Evolutionary conservation across 2,113 vertebrate species (phyloP), one percentile per base, ranked within the genome.

Genomic region (Malurus elegans): DNA sequence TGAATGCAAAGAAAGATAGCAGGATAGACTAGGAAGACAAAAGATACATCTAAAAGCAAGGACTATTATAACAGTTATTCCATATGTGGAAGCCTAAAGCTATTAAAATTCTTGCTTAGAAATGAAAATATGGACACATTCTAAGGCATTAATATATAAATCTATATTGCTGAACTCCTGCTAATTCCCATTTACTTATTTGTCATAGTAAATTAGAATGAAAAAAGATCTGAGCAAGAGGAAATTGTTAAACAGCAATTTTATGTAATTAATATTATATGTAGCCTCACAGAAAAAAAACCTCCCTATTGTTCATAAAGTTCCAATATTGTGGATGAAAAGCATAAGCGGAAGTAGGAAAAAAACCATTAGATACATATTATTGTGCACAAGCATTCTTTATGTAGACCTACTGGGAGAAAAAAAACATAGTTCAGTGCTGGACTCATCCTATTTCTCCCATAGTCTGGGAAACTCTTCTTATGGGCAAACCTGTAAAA

Each of bases 361-460:
- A 60, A 74, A 31, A 1, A 1, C 0, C 10, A 18, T 47, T 61
- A 3, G 18, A 20, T 58, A 7, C 2, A 23, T 57, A 69, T 17
- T 73, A 66, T 32, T 3, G 44, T 5, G 3, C 18, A 40, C 5
- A 75, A 42, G 1, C 6, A 44, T 45, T 75, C 7, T 79, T 66
- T 57, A 28, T n/a, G 19, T 4, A 53, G 20, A 42, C 4, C 8
- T 32, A 31, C 14, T 21, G 66, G 21, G 4, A 53, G n/a, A 31
- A 29, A 10, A 14, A 58, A 71, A 38, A 16, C 18, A 28, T 2
- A 24, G 3, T 28, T 82, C 34, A 31, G 8, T 25, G 32, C 1
- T 36, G 29, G 19, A 21, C 2, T 47, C 25, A 50, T n/a, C 23
- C 6, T 4, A 4, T 58, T 79, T 12, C 24, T 83, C 6, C 1